A percentile compares a stretch with the other conserved stretches of the same genome.
These are phyloP conservation scores for Trimorus sp. DNA, from an alignment of 2,888 invertebrate species.

Conservation along the genomic window DNA sequence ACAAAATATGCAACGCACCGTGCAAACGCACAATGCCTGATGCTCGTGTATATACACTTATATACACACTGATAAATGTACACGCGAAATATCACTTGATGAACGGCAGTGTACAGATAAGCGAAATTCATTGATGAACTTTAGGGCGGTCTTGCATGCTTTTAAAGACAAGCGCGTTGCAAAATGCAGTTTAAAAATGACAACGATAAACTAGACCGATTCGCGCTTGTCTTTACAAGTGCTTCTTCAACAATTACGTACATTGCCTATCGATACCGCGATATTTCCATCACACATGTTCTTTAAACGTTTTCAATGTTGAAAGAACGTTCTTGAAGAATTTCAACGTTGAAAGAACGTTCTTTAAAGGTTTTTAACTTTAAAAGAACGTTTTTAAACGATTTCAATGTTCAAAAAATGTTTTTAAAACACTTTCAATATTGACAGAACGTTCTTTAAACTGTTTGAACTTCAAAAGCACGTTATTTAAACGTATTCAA, in stretches of 20 bases:
- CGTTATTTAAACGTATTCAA: no score
- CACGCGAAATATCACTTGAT: constrained; percentile 29
- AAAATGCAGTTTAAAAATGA: constrained; percentile 29
- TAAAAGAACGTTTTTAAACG: no score
- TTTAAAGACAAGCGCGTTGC: constrained; percentile 20
- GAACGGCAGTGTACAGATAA: constrained; percentile 30
- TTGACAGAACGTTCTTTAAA: no score
- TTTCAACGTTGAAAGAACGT: no score
- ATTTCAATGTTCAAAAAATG: no score
- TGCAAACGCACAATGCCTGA: constrained; percentile 16
- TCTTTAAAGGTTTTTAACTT: no score
- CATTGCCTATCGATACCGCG: not conserved
- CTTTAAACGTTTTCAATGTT: no score
- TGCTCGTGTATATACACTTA: constrained; percentile 17
- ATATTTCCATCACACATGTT: no score
- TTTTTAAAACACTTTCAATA: no score
- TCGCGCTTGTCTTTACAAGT: not conserved
- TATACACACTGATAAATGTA: constrained; percentile 25
- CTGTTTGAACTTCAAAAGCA: no score
- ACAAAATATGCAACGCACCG: constrained; percentile 19
- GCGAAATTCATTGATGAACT: constrained; percentile 49
- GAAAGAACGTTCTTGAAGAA: no score
- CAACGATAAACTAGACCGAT: constrained; percentile 16
- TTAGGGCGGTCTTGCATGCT: constrained; percentile 25
- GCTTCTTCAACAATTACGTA: constrained; percentile 8